These are phyloP conservation scores for Petromus typicus DNA, from an alignment of 2,113 vertebrate species.

Conservation along the genomic window DNA sequence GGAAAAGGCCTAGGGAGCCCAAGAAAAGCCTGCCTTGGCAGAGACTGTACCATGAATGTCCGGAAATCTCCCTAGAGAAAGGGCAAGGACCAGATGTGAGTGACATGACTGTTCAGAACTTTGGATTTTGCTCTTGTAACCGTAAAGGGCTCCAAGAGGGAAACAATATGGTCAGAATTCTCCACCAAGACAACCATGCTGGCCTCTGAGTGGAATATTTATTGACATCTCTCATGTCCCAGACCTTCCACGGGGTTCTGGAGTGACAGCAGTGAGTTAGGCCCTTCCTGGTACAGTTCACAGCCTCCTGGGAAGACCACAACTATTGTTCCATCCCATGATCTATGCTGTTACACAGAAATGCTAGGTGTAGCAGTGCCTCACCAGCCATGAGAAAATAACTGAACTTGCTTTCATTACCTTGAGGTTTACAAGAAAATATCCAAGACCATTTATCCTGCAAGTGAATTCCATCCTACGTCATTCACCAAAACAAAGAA, in stretches of 20 bases:
- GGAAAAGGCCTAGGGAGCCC: not conserved
- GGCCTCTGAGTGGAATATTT: not conserved
- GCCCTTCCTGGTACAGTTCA: not conserved
- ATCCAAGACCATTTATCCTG: not conserved
- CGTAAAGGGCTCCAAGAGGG: not conserved
- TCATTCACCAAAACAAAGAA: not conserved
- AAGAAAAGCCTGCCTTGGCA: not conserved
- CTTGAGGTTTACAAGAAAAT: not conserved
- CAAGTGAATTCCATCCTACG: not conserved
- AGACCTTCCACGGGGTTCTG: not conserved
- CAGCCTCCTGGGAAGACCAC: not conserved
- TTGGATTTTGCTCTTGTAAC: not conserved
- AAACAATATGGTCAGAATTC: not conserved
- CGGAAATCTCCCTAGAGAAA: not conserved
- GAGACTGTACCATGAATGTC: not conserved
- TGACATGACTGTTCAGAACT: not conserved
- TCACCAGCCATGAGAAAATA: not conserved
- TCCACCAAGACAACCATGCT: not conserved
- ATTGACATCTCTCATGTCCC: not conserved
- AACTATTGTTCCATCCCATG: not conserved
- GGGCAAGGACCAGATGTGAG: not conserved
- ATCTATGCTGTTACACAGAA: not conserved
- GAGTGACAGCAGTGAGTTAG: not conserved
- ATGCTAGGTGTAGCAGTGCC: not conserved
- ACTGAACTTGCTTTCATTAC: not conserved